These are phyloP conservation scores for Bufotes viridis DNA, from an alignment of 2,797 vertebrate species.

Conservation along the genomic window DNA sequence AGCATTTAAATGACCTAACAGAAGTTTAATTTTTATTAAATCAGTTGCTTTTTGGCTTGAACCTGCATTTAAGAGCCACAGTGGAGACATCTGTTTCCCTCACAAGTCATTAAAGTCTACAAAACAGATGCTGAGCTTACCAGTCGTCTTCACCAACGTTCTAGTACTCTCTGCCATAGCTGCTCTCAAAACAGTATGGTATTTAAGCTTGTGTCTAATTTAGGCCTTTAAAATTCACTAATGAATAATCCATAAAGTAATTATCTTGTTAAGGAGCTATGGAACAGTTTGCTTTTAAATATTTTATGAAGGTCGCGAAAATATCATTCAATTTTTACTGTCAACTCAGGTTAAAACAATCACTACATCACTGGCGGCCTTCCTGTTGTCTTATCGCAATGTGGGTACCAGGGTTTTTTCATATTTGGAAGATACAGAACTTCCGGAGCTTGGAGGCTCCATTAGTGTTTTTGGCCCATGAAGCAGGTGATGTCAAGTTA, in stretches of 20 bases:
- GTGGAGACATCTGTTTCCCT: slow-evolving; percentile 1
- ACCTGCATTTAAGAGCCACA: not conserved
- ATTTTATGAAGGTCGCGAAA: slow-evolving; percentile 63
- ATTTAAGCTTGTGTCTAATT: slow-evolving; percentile 54
- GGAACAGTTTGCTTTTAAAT: slow-evolving; percentile 57
- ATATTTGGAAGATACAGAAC: slow-evolving; percentile 35
- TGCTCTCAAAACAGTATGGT: slow-evolving; percentile 42
- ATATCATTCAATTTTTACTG: slow-evolving; percentile 61
- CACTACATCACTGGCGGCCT: slow-evolving; percentile 42
- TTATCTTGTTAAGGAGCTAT: slow-evolving; percentile 57
- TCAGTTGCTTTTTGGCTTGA: not conserved
- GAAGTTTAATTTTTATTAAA: not conserved
- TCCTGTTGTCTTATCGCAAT: slow-evolving; percentile 54
- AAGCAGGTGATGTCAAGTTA: slow-evolving; percentile 35
- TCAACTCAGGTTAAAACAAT: slow-evolving; percentile 53
- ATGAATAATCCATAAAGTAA: slow-evolving; percentile 62
- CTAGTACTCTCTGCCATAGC: not conserved
- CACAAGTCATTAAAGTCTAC: not conserved
- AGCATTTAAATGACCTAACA: not conserved
- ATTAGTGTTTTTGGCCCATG: slow-evolving; percentile 48
- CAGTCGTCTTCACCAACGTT: slow-evolving; percentile 17
- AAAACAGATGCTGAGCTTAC: slow-evolving; percentile 4
- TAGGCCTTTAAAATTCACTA: slow-evolving; percentile 45
- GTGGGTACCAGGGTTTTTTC: slow-evolving; percentile 33
- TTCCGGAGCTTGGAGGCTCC: slow-evolving; percentile 42